Base-by-base conservation (phyloP, 2,888 invertebrate genomes). In the Eudasyphora cyanicolor region DNA sequence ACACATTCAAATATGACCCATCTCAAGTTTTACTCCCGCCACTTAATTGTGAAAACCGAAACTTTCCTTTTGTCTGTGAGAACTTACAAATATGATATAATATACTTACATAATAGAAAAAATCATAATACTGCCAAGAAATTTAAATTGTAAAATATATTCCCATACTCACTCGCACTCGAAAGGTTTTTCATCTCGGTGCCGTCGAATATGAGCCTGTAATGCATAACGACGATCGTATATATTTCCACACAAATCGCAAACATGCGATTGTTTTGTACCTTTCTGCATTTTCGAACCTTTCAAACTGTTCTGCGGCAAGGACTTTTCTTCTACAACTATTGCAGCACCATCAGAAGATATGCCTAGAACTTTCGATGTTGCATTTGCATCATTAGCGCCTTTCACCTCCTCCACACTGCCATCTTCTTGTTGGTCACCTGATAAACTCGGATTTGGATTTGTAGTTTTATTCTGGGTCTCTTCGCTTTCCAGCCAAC, bases 161-260 rank as follows among this genome's bases (percentile, higher is more conserved):
- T 19, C 24, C 42, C 2, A 5, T 70, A 87, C 89, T 86, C 86
- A 92, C 92, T 91, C 91, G 90, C 92, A 92, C 76, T 89, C 90
- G 74, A 88, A 91, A 0, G 91, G 90, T 38, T 90, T 89, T 62
- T 91, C 91, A 42, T 90, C 88, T 19, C 90, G 89, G 87, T 92
- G 92, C 19, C 92, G 87, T 38, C 91, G 87, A 90, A 92, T 90
- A 81, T 92, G 92, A 0, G 90, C 89, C 64, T 90, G 91, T 19
- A 92, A 84, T 0, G 90, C 89, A 81, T 91, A 91, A 57, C 91
- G 90, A 2, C 91, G 89, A 8, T 89, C 88, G 85, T 92, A 92
- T 0, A 87, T 88, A 79, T 92, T 92, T 2, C 92, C 92, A 79
- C 92, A 92, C 7, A 92, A 85, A 17, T 90, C 89, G 82, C 92